Base-by-base conservation (phyloP, 2,113 vertebrate species). In the Callipepla squamata region DNA sequence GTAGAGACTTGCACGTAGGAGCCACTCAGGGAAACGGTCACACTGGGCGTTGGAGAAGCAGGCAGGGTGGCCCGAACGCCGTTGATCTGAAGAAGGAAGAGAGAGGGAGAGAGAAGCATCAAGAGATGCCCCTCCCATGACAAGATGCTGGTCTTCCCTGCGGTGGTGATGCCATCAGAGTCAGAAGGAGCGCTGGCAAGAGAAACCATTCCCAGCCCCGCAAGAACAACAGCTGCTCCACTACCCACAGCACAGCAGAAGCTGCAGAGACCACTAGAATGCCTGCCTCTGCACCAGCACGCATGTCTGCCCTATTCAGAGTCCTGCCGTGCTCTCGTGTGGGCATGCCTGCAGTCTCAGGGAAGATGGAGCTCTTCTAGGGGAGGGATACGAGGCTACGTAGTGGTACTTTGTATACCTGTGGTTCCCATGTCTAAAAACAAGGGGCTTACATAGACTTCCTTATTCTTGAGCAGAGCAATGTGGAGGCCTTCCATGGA, bases 371-470 rank as follows among this genome's bases (percentile, higher is more conserved):
- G 55, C 28, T 61, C 16, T 77, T 34, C 23, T 1, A 51, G 23
- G 23, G 50, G 23, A 28, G 16, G 23, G 23, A 13, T 25, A 22
- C 40, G 14, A 50, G 1, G 51, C n/a, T n/a, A 10, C 32, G 75
- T 2, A 28, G 7, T 13, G 17, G 36, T 44, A 25, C 21, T 47
- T 7, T 11, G 28, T 9, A 12, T 34, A 45, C 3, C 50, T 16
- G 69, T 2, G 65, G 10, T n/a, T 81, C 10, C 61, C 79, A 36
- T 50, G 28, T 14, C 8, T 40, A 22, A 75, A 75, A 85, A 25
- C 0, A 42, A 87, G 76, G 28, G 38, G 83, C 98, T 98, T 97
- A 99, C 98, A 19, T 98, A 96, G 95, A 98, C 97, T 0, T 89
- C 53, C 58, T 96, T 96, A 26, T 93, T 96, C 69, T 97, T 55